Evolutionary conservation across 2,797 vertebrate genomes (phyloP), one percentile per base, ranked within the genome.

Genomic region (Myotis planiceps): DNA sequence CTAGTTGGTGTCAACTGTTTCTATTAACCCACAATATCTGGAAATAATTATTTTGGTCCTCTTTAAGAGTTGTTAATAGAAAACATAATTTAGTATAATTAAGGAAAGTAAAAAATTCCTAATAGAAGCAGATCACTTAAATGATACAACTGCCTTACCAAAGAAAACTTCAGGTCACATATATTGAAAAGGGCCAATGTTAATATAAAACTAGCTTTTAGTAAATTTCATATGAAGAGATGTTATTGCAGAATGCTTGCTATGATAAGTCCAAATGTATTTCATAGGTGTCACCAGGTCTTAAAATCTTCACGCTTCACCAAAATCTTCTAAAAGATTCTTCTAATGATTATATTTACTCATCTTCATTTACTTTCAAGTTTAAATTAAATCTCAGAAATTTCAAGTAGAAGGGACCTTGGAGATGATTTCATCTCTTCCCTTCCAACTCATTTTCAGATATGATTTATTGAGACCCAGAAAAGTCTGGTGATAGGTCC

Each of bases 281-380:
- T 80, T 71, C 47, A 29, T 19, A 23, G 5, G 32, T 47, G 9
- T 85, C 74, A 58, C n/a, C 23, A 91, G 25, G 29, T 88, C 66
- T 72, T 75, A 90, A 94, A 60, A 72, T 8, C 68, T 90, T 84
- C 39, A 79, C 23, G n/a, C 13, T 66, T 93, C 76, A 95, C n/a
- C 14, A 68, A 65, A 79, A 79, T 27, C 66, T 66, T 85, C 47
- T 39, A 85, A 90, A 15, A 16, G 15, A 34, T 37, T 96, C 13
- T 23, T 82, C 45, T 75, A 87, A 92, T 42, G 29, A 60, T 55
- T 75, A 9, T 63, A 10, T 71, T 88, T 83, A 81, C n/a, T 75
- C 76, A 63, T 39, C 49, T 87, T 92, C 80, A 25, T 88, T 95
- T 87, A 75, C 21, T 91, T 88, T 84, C 55, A 47, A 63, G n/a